Evolutionary conservation across 2,888 invertebrate genomes (phyloP).

Genomic region (Sussaba pulchella): DNA sequence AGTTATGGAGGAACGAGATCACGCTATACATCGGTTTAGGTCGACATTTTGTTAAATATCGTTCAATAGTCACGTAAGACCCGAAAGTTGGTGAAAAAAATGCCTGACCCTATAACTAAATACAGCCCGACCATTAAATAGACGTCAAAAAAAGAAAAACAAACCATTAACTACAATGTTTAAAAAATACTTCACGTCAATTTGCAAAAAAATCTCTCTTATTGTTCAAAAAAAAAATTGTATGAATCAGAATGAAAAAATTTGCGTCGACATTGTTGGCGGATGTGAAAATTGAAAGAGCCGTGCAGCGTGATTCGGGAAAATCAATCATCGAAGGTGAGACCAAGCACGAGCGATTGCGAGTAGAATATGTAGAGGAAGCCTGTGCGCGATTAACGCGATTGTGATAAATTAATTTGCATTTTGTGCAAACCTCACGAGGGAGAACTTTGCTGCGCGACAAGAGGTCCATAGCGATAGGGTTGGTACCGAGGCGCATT

Average conservation of each 20-base stretch:
- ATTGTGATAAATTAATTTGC: constrained; percentile 69
- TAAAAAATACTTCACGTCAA: not conserved
- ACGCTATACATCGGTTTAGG: constrained; percentile 50
- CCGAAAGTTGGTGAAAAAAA: constrained; percentile 3
- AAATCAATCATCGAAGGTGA: constrained; percentile 69
- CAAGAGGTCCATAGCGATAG: constrained; percentile 28
- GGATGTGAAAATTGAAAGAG: constrained; percentile 45
- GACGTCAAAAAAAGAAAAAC: not conserved
- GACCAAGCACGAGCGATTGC: constrained; percentile 32
- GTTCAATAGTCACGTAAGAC: constrained; percentile 43
- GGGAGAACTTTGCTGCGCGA: constrained; percentile 24
- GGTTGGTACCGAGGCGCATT: constrained; percentile 63
- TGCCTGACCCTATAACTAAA: constrained; percentile 3
- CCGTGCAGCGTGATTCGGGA: constrained; percentile 60
- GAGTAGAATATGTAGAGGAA: not conserved
- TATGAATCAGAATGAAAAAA: constrained; percentile 10
- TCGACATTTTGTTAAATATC: constrained; percentile 42
- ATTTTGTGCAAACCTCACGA: constrained; percentile 58
- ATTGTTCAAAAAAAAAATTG: too few relatives aligned
- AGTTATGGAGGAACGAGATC: constrained; percentile 9
- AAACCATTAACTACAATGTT: not conserved
- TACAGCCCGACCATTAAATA: constrained; percentile 23
- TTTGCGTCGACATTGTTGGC: not conserved
- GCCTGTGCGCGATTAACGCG: constrained; percentile 43
- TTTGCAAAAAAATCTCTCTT: not conserved